A percentile compares a stretch with the other conserved stretches of the same genome.
Conservation (phyloP, 2,113 vertebrate genomes). For the Plecturocebus donacophilus region DNA sequence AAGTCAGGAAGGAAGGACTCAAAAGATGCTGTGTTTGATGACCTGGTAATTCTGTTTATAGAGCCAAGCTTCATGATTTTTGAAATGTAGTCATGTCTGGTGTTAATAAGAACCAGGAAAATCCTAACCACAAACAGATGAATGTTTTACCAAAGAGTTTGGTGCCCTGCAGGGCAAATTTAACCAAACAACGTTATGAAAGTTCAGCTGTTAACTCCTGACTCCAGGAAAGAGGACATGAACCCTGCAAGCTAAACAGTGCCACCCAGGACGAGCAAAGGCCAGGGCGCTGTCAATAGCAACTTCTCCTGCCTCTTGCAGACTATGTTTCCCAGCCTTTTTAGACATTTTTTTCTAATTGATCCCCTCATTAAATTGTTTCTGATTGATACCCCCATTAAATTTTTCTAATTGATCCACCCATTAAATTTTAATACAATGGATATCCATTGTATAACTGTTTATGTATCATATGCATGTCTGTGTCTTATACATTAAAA, state of each 20-base stretch:
- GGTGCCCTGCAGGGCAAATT: neutral
- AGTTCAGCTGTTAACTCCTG: constrained; percentile 29
- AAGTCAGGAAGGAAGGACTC: neutral
- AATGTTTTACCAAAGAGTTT: constrained; percentile 57
- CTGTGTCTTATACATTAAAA: neutral
- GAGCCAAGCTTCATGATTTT: constrained; percentile 42
- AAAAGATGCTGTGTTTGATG: neutral
- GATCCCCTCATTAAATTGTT: neutral
- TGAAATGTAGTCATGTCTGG: constrained; percentile 19
- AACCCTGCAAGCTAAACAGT: constrained; percentile 29
- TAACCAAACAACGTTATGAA: constrained; percentile 51
- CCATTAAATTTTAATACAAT: neutral
- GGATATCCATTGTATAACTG: neutral
- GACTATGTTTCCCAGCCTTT: neutral
- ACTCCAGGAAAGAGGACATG: constrained; percentile 44
- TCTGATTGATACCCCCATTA: too few relatives aligned
- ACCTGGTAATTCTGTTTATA: neutral
- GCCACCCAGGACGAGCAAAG: neutral
- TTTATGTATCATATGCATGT: neutral
- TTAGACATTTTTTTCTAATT: neutral
- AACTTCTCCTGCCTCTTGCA: neutral
- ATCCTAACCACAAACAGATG: constrained; percentile 60
- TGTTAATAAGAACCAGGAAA: constrained; percentile 54
- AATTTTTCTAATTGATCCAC: neutral
- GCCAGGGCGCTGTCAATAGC: neutral